Conservation (phyloP, 2,113 vertebrate genomes). For the Athene cunicularia region DNA sequence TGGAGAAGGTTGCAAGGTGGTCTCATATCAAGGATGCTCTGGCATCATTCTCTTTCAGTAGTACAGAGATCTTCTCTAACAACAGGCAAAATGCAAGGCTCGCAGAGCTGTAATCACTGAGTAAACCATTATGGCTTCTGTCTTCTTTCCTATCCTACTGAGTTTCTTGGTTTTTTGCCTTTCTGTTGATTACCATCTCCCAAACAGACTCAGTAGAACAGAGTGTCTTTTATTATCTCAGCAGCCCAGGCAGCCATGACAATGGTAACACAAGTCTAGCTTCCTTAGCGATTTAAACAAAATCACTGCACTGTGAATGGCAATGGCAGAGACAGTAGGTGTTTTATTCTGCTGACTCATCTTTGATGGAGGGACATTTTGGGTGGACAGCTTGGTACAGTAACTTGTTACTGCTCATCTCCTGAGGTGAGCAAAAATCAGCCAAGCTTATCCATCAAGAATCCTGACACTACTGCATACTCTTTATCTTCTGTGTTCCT, state of each 20-base stretch:
- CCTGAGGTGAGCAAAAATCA: not conserved
- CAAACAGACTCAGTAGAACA: not conserved
- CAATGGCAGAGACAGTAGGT: not conserved
- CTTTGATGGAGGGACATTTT: not conserved
- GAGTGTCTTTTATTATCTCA: not conserved
- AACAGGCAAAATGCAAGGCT: not conserved
- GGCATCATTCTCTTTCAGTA: not conserved
- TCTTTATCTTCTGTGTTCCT: not conserved
- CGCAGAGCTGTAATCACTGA: not conserved
- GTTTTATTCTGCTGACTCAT: slow-evolving; percentile 4
- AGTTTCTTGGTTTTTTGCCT: not conserved
- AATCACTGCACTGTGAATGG: not conserved
- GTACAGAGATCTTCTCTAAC: not conserved
- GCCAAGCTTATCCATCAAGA: not conserved
- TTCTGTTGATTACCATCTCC: not conserved
- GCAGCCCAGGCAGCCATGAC: not conserved
- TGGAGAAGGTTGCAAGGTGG: not conserved
- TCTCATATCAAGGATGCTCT: not conserved
- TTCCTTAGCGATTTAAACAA: not conserved
- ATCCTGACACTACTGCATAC: not conserved
- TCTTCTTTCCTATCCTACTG: not conserved
- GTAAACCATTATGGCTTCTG: not conserved
- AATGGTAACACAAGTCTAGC: not conserved
- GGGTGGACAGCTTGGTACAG: not conserved
- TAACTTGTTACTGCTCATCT: not conserved